These are phyloP conservation scores for Chymomyza amoena DNA, from an alignment of 2,888 invertebrate genomes.

Conservation along the genomic window DNA sequence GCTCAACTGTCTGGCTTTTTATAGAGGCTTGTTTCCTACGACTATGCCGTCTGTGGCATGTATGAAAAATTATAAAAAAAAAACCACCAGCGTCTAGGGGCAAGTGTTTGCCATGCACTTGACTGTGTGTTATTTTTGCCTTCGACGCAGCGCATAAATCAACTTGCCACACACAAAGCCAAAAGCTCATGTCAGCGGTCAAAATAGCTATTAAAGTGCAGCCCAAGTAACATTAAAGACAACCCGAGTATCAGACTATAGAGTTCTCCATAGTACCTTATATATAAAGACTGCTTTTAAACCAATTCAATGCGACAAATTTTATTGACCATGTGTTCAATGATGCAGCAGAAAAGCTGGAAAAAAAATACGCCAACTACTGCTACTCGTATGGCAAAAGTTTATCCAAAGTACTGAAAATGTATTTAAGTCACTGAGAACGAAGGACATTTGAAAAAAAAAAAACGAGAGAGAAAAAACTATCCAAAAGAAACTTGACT, in stretches of 20 bases:
- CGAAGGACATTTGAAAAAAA: neutral
- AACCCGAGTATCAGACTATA: neutral
- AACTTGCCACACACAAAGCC: conserved; percentile 31
- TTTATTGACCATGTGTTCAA: conserved; percentile 52
- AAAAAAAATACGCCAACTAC: neutral
- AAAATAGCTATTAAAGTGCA: conserved; percentile 41
- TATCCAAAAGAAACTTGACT: neutral
- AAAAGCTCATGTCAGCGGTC: conserved; percentile 22
- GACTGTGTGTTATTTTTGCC: conserved; percentile 68
- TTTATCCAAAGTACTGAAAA: conserved; percentile 13
- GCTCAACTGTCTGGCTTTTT: conserved; percentile 73
- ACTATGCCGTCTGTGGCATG: conserved; percentile 36
- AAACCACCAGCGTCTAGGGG: conserved; percentile 43
- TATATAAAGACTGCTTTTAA: neutral
- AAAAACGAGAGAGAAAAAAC: conserved; percentile 2
- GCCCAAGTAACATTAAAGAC: conserved; percentile 43
- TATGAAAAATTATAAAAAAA: conserved; percentile 72
- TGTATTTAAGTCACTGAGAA: conserved; percentile 34
- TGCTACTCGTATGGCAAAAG: neutral
- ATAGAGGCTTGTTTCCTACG: conserved; percentile 55
- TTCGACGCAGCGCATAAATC: conserved; percentile 61
- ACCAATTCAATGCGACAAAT: conserved; percentile 45
- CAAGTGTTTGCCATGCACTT: conserved; percentile 72
- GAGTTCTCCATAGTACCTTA: too few species aligned
- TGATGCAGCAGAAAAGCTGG: conserved; percentile 22